These are phyloP conservation scores for Macrostomum lignano DNA, from an alignment of 1,140 invertebrate genomes.

Conservation along the genomic window DNA sequence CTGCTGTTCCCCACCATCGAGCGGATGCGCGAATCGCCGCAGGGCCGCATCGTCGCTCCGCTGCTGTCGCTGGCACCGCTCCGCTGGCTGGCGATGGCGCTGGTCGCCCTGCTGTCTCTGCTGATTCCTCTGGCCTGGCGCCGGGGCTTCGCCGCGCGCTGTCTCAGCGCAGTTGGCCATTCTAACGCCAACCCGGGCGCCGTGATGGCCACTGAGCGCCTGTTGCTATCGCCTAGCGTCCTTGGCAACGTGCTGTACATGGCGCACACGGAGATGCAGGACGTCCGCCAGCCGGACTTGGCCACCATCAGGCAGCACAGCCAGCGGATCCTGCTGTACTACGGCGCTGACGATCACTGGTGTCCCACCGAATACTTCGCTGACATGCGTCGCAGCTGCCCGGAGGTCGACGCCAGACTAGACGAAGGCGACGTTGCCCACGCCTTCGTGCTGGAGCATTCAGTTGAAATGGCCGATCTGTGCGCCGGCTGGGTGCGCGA, in stretches of 20 bases:
- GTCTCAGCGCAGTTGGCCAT: conserved; percentile 15
- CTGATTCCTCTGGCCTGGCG: conserved; percentile 17
- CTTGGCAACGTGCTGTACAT: conserved; percentile 15
- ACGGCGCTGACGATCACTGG: conserved; percentile 44
- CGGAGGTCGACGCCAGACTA: conserved; percentile 35
- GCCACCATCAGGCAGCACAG: conserved; percentile 17
- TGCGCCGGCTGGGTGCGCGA: conserved; percentile 15
- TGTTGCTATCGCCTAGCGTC: background rate
- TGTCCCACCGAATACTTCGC: conserved; percentile 38
- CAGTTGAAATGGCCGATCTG: conserved; percentile 33
- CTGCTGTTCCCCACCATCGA: conserved; percentile 54
- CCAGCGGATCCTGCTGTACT: conserved; percentile 39
- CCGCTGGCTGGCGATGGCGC: conserved; percentile 30
- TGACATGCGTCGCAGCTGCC: conserved; percentile 34
- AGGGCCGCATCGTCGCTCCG: conserved; percentile 32
- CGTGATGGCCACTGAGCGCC: conserved; percentile 14
- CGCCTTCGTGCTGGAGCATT: conserved; percentile 39
- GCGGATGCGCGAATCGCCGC: conserved; percentile 39
- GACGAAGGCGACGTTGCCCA: conserved; percentile 39
- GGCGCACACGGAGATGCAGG: conserved; percentile 25
- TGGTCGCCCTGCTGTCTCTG: too few species aligned
- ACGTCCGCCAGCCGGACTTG: conserved; percentile 21
- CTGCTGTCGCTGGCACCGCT: conserved; percentile 32
- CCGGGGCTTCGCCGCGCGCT: conserved; percentile 13
- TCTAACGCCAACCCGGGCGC: conserved; percentile 18